Evolutionary conservation across 2,888 invertebrate species (phyloP).

Genomic region (Norana najaformis): DNA sequence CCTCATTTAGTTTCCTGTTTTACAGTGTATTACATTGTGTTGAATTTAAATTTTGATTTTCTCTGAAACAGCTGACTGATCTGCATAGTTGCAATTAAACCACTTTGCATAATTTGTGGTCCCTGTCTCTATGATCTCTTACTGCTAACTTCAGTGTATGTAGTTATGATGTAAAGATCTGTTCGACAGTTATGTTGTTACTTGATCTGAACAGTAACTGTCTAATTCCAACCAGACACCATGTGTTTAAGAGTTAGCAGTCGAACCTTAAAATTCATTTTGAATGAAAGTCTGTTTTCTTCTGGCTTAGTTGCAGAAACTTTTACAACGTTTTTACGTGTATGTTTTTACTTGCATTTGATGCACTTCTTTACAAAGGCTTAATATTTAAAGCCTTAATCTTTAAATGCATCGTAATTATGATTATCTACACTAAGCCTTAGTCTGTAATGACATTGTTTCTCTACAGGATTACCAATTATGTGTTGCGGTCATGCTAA

Average conservation of each 20-base stretch:
- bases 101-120: neutral
- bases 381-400: neutral
- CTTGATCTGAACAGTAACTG: neutral
- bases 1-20: neutral
- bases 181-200: neutral
- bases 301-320: neutral
- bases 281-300: neutral
- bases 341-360: neutral
- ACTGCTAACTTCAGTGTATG: neutral
- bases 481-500: no score
- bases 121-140: neutral
- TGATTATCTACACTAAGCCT: neutral
- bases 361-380: neutral
- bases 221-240: neutral
- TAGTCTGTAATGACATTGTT: neutral
- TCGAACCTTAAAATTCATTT: neutral
- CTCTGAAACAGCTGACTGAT: slow-evolving; percentile 4
- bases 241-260: neutral
- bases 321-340: neutral
- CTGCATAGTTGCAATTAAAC: neutral
- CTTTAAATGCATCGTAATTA: neutral
- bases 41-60: neutral
- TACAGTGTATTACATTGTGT: neutral
- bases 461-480: neutral
- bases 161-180: neutral